These are phyloP conservation scores for Hymenochirus boettgeri DNA, from an alignment of 2,113 vertebrate genomes.

Conservation along the genomic window DNA sequence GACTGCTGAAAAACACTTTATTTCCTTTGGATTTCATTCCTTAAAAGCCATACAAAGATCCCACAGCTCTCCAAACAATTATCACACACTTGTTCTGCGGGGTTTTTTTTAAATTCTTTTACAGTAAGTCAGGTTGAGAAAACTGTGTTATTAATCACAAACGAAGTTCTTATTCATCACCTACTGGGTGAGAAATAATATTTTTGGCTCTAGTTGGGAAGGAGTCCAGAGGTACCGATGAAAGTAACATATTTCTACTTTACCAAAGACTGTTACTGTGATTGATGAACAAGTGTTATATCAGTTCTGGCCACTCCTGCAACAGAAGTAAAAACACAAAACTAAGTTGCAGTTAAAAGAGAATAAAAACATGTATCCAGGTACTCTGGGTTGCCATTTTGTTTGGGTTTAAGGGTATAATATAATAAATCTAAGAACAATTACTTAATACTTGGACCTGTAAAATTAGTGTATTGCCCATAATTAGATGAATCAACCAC, in stretches of 20 bases:
- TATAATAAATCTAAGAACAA: too few relatives aligned
- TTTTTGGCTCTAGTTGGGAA: slow-evolving; percentile 82
- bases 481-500: too few relatives aligned
- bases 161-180: slow-evolving; percentile 84
- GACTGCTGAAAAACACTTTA: slow-evolving; percentile 61
- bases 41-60: slow-evolving; percentile 61
- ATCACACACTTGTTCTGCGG: slow-evolving; percentile 74
- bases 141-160: slow-evolving; percentile 76
- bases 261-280: slow-evolving; percentile 77
- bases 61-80: slow-evolving; percentile 75
- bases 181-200: slow-evolving; percentile 82
- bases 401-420: too few relatives aligned
- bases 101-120: slow-evolving; percentile 63
- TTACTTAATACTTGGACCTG: too few relatives aligned
- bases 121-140: slow-evolving; percentile 65
- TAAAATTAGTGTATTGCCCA: too few relatives aligned
- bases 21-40: slow-evolving; percentile 67
- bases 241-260: slow-evolving; percentile 88
- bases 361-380: too few relatives aligned
- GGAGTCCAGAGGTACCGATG: slow-evolving; percentile 84
- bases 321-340: too few relatives aligned
- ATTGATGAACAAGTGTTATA: slow-evolving; percentile 75
- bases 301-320: background rate
- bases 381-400: too few relatives aligned
- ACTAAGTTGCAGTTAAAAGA: too few relatives aligned